These are phyloP conservation scores for Haliclona indistincta DNA, from an alignment of 37 sponge, comb jelly and placozoan genomes.

Conservation along the genomic window DNA sequence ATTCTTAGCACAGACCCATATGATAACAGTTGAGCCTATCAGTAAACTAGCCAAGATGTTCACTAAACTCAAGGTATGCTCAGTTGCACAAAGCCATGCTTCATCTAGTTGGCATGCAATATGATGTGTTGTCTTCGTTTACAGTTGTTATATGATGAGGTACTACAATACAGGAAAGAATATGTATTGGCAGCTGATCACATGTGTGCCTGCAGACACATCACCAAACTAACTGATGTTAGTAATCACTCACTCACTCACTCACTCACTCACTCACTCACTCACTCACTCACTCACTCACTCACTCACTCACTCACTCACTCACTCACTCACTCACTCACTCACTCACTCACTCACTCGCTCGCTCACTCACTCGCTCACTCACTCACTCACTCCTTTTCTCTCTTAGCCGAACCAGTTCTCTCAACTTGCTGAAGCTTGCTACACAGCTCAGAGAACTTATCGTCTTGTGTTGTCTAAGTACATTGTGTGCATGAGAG, in stretches of 20 bases:
- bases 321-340: neutral
- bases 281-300: constrained; percentile 15
- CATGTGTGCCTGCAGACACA: constrained; percentile 56
- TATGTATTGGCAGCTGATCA: constrained; percentile 46
- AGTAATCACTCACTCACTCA: constrained; percentile 14
- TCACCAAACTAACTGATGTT: constrained; percentile 54
- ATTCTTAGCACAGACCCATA: constrained; percentile 55
- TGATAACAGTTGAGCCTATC: constrained; percentile 38
- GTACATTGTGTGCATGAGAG: constrained; percentile 53
- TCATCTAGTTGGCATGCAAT: too few species aligned
- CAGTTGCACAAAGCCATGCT: too few species aligned
- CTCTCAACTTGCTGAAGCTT: constrained; percentile 35
- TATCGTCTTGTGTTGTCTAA: constrained; percentile 72
- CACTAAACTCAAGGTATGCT: constrained; percentile 40
- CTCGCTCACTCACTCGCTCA: too few species aligned
- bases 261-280: constrained; percentile 18
- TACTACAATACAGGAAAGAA: constrained; percentile 39
- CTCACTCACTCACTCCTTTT: neutral
- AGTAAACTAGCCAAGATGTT: constrained; percentile 50
- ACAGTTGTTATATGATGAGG: constrained; percentile 51
- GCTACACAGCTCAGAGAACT: constrained; percentile 56
- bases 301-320: constrained; percentile 25
- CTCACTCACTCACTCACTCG: constrained; percentile 5
- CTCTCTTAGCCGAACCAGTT: constrained; percentile 20
- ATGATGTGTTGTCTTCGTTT: neutral